Base-by-base conservation (phyloP, 2,888 invertebrate genomes). In the Neoitamus cyanurus region DNA sequence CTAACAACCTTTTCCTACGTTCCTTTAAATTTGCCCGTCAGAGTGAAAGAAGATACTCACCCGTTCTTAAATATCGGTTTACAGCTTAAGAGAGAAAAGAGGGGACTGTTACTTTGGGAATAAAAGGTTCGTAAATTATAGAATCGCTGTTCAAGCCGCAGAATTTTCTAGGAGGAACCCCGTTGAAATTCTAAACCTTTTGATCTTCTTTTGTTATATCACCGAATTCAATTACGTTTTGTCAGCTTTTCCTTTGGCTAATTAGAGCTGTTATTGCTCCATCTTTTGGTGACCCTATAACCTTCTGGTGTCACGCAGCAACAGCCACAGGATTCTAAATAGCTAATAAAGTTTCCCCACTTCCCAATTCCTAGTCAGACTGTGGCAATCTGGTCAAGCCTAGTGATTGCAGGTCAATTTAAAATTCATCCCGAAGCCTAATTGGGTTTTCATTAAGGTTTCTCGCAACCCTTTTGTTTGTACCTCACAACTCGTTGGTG, bases 401-500 rank as follows among this genome's bases (percentile, higher is more conserved):
- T 58, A 80, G 15, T 80, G 69, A 20, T 69, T 37, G 36, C 83
- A 69, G 69, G 70, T 83, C 69, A 83, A 83, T 83, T 83, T 69
- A 83, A 69, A 68, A 69, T 83, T 83, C 42, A 83, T 69, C 70
- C 28, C 37, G 7, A 83, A 20, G 30, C 37, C 42, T 83, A 69
- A 83, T 68, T 70, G 68, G 69, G 42, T 83, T 83, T 70, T 37
- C 42, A 77, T 42, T 42, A 77, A 77, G 37, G 46, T 30, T 28
- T 37, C 37, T 25, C 42, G 28, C n/a, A 77, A 77, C 42, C 77
- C 46, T 58, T 31, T 31, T 31, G 31, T 72, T 72, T 72, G 15
- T 30, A 72, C 2, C 42, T 37, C 25, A 42, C 13, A 20, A 20
- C 25, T 75, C 37, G 15, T 75, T 36, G 36, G n/a, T 36, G 36